Evolutionary conservation across 2,113 vertebrate species (phyloP), one percentile per base, ranked within the genome.

Genomic region (Gopherus flavomarginatus): DNA sequence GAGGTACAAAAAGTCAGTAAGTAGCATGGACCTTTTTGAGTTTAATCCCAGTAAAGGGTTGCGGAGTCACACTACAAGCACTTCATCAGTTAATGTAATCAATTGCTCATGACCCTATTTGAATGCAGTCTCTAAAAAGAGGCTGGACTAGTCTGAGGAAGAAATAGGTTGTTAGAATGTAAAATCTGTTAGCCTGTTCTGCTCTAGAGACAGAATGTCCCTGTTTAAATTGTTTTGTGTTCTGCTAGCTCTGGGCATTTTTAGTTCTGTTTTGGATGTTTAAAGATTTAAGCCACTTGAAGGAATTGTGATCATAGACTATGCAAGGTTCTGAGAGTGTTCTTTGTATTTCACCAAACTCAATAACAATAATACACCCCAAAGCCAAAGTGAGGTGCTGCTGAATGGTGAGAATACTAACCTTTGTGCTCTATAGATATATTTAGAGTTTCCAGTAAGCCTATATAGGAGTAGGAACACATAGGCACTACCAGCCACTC

Each of bases 361-460:
- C 65, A 29, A 11, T 0, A 0, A 16, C 22, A 22, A 57, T 42
- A 77, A 77, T 27, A 29, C 27, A 10, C 31, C 54, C 75, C 3
- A 13, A 77, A 86, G 2, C 9, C 80, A 84, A 42, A 81, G 35
- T 35, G 80, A 53, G 31, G 47, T 35, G 8, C 21, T 83, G 21
- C 49, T 65, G 53, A 78, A 80, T 86, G 22, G 8, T 10, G 92
- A 52, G 85, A 94, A n/a, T 85, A 87, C 98, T 98, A 97, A 98
- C 99, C 98, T 99, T 96, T 99, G 99, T 81, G 99, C 98, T 85
- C 98, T 98, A 95, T 99, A 99, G 92, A 99, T 99, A 96, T 99
- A 99, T 96, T 99, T 99, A 9, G 98, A 98, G 96, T 99, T 99
- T 72, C 99, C 99, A 1, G 99, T 99, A 91, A 99, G 98, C 75